These are phyloP conservation scores for Rotaria magnacalcarata DNA, from an alignment of 2,888 invertebrate genomes.

Conservation along the genomic window DNA sequence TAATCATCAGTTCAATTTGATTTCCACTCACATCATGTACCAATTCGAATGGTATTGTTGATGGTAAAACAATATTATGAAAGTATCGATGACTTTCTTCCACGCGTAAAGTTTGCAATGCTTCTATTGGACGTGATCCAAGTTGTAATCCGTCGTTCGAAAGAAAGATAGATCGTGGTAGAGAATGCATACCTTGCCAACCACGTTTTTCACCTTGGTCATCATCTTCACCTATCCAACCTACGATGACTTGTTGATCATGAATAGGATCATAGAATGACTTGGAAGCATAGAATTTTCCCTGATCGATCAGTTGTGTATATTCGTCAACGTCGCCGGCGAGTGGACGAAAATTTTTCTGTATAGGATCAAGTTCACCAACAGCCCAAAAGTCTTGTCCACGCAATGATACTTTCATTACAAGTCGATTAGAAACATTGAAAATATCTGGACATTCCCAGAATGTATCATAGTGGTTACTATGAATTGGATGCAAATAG, in stretches of 20 bases:
- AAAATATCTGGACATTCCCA: conserved; percentile 31
- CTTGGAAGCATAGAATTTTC: conserved; percentile 2
- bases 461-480: background rate
- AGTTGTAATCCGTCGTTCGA: background rate
- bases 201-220: background rate
- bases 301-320: background rate
- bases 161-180: background rate
- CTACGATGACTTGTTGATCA: background rate
- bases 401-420: background rate
- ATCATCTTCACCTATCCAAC: conserved; percentile 15
- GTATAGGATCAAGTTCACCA: background rate
- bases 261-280: background rate
- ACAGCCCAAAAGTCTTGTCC: background rate
- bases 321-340: background rate
- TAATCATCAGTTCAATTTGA: background rate
- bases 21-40: background rate
- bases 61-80: background rate
- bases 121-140: background rate
- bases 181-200: background rate
- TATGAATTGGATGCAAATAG: conserved; percentile 4
- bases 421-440: background rate
- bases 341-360: background rate
- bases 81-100: background rate
- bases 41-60: background rate
- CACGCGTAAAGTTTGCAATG: background rate